A percentile compares a stretch with the other conserved stretches of the same genome.
phyloP scores from a whole-genome alignment of 2,113 vertebrate species.

The Oenanthe melanoleuca region DNA sequence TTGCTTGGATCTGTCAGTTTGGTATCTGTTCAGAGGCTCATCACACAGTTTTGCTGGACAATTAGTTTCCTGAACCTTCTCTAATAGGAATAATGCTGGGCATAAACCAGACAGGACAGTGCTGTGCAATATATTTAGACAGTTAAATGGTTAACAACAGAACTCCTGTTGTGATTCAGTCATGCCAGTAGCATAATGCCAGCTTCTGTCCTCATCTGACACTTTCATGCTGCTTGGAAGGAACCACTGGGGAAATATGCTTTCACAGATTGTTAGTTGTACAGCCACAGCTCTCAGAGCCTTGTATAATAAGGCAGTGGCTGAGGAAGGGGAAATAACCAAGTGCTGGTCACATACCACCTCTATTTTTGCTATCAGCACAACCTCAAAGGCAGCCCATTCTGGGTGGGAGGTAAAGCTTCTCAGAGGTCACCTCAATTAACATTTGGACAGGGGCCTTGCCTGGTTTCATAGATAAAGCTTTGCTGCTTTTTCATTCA shows the following conservation, averaged over 20 bases:
- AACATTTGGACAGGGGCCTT: not conserved
- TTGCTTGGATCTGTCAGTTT: not conserved
- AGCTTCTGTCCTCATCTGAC: constrained; percentile 60
- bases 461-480: constrained; percentile 3
- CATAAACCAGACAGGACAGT: not conserved
- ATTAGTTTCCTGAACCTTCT: not conserved
- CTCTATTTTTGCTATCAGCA: constrained; percentile 28
- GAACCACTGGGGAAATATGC: constrained; percentile 47
- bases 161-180: constrained; percentile 28
- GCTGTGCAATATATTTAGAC: not conserved
- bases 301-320: not conserved
- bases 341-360: not conserved
- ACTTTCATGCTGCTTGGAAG: not conserved
- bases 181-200: not conserved
- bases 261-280: constrained; percentile 32
- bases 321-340: not conserved
- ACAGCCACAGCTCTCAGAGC: constrained; percentile 7
- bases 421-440: not conserved
- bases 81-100: not conserved
- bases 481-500: not conserved
- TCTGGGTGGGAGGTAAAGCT: not conserved
- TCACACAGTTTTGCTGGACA: not conserved
- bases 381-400: constrained; percentile 18
- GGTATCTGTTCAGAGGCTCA: not conserved
- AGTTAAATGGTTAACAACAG: constrained; percentile 36